Evolutionary conservation across 2,113 vertebrate species (phyloP), one percentile per base, ranked within the genome.

Genomic region (Phyllostomus discolor): DNA sequence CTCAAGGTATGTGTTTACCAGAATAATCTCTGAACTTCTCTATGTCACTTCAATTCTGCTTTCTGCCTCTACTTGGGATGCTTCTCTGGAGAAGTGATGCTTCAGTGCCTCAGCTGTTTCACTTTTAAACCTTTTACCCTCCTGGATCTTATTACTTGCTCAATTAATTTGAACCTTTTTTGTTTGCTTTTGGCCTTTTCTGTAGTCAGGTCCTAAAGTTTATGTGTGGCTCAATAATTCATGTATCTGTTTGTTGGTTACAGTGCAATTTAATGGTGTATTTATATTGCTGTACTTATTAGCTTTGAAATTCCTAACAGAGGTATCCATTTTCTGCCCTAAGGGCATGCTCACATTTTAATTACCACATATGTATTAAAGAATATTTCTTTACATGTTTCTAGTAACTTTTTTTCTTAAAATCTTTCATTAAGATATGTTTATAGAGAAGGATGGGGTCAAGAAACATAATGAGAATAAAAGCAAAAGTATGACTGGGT

Each of bases 291-390:
- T 73, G 46, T 93, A 96, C 93, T 97, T 97, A 96, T 97, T 97
- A 97, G 93, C 88, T 94, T 98, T 97, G 97, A 96, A 97, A 97
- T 96, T 97, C 69, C 46, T 95, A 95, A 87, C 64, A 80, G 90
- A 96, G n/a, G 50, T 95, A 96, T 96, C 78, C 91, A 94, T 93
- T 97, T 97, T 97, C 96, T 96, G 79, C 91, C 97, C 69, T 87
- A 10, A 35, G 90, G 93, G 67, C 54, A 80, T 93, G 82, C 24
- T 97, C 82, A 91, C 94, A 94, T 96, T 97, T 97, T 97, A 97
- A 97, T 96, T 92, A 89, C 78, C 87, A 94, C 35, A 84, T 97
- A 94, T 81, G 41, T 88, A 90, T 96, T 97, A 97, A 92, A 90
- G 85, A 88, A 89, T 87, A 91, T 97, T 97, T 97, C 96, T 96